Percentiles rank a stretch among this genome's conserved stretches.
These are phyloP conservation scores for Hoplodrina ambigua DNA, from an alignment of 2,888 invertebrate genomes.

Conservation along the genomic window DNA sequence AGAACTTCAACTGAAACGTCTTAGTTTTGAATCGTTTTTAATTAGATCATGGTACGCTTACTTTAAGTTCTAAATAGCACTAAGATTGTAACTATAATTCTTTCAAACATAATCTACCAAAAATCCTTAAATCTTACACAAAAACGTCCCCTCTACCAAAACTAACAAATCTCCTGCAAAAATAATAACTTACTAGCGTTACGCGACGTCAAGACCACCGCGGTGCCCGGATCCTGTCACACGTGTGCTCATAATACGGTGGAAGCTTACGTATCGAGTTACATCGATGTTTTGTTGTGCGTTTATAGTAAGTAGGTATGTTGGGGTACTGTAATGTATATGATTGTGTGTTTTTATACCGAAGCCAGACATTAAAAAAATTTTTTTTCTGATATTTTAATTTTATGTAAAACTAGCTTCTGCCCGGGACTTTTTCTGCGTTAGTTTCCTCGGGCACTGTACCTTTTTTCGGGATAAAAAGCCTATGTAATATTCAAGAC, in stretches of 20 bases:
- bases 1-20: no score
- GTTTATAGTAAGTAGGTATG: conserved; percentile 10
- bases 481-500: no score
- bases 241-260: conserved; percentile 40
- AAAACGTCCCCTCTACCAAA: conserved; percentile 29
- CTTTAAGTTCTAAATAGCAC: no score
- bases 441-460: no score
- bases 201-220: conserved; percentile 48
- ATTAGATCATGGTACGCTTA: no score
- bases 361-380: not conserved
- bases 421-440: no score
- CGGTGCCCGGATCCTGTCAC: conserved; percentile 47
- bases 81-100: conserved; percentile 12
- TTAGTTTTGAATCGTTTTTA: no score
- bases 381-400: not conserved
- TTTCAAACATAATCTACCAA: conserved; percentile 1
- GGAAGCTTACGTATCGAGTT: conserved; percentile 26
- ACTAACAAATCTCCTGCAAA: conserved; percentile 28
- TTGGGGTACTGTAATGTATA: conserved; percentile 14
- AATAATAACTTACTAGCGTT: conserved; percentile 51
- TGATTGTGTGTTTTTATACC: not conserved
- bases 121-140: conserved; percentile 10
- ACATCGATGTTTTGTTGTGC: conserved; percentile 32
- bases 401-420: not conserved
- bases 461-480: no score